Conservation (phyloP, 2,888 invertebrate species). For the Odontocerum albicorne region DNA sequence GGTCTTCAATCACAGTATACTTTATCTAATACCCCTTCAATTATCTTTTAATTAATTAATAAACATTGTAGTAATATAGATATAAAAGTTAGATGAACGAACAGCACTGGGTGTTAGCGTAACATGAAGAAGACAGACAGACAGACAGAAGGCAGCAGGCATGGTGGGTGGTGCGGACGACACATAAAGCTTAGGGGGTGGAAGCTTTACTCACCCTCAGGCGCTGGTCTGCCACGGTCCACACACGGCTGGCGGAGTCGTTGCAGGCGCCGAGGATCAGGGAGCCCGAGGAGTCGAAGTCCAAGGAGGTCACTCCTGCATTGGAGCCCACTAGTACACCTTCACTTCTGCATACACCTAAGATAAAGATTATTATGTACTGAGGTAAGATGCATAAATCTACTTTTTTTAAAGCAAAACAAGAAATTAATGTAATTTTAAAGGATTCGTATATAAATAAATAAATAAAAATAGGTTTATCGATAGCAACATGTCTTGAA, state of each 20-base stretch:
- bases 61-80: no score
- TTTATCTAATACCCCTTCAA: no score
- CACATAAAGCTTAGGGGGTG: neutral
- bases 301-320: slow-evolving; percentile 93
- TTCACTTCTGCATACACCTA: slow-evolving; percentile 69
- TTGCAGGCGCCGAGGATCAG: slow-evolving; percentile 91
- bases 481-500: no score
- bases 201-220: slow-evolving; percentile 73
- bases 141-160: slow-evolving; percentile 14
- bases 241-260: slow-evolving; percentile 95
- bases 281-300: slow-evolving; percentile 90
- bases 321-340: slow-evolving; percentile 91
- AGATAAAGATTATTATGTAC: no score
- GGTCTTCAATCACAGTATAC: no score
- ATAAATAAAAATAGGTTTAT: no score
- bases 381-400: no score
- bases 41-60: no score
- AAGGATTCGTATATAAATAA: no score
- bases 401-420: no score
- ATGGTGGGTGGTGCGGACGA: neutral
- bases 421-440: no score
- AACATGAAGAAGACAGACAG: neutral
- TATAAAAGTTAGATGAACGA: neutral
- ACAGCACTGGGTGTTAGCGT: neutral
- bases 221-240: slow-evolving; percentile 90